These are phyloP conservation scores for Pelusios castaneus DNA, from an alignment of 2,113 vertebrate species.

Conservation along the genomic window DNA sequence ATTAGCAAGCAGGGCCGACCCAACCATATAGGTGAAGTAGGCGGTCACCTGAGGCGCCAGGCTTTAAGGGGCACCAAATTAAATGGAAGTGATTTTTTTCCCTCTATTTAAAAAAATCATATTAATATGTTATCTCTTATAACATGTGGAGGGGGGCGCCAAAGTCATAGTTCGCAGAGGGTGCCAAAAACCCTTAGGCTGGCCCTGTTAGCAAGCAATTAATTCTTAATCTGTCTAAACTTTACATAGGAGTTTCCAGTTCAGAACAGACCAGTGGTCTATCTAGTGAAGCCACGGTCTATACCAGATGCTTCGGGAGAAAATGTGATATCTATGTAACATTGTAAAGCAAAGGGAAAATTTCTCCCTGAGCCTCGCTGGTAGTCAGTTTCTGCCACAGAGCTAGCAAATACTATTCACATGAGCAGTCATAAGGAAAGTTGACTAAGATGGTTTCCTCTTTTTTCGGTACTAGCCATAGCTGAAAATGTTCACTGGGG, in stretches of 20 bases:
- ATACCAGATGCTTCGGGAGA: neutral
- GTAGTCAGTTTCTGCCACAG: neutral
- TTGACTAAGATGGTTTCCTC: neutral
- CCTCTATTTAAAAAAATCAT: too few relatives aligned
- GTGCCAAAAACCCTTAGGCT: too few relatives aligned
- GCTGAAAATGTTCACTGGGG: neutral
- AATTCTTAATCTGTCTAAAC: neutral
- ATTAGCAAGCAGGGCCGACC: too few relatives aligned
- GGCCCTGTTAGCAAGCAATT: too few relatives aligned
- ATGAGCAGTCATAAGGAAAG: neutral
- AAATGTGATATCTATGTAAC: neutral
- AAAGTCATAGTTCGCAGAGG: too few relatives aligned
- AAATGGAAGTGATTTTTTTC: too few relatives aligned
- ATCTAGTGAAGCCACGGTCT: neutral
- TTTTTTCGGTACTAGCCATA: neutral
- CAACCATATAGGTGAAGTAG: too few relatives aligned
- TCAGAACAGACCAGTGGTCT: neutral
- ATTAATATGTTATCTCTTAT: too few relatives aligned
- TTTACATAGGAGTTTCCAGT: neutral
- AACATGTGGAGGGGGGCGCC: too few relatives aligned
- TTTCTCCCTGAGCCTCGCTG: neutral
- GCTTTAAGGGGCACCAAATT: too few relatives aligned
- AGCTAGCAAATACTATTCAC: slow-evolving; percentile 5
- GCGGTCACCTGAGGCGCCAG: too few relatives aligned
- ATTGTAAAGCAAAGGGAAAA: neutral